phyloP scores from a whole-genome alignment of 2,888 invertebrate genomes.

The Troides aeacus region DNA sequence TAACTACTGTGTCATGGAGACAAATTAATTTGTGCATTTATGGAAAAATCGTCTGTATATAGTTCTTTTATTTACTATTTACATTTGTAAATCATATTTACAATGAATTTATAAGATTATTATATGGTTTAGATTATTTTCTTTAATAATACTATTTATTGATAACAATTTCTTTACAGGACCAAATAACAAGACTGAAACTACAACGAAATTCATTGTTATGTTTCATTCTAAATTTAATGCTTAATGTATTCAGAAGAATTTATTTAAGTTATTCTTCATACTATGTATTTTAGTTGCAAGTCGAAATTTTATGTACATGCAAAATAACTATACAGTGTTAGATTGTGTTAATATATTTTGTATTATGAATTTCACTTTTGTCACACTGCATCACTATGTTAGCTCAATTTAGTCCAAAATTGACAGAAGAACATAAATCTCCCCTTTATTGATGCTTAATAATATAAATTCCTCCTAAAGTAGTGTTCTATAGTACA shows the following conservation, averaged over 20 bases:
- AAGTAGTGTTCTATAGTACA: constrained; percentile 30
- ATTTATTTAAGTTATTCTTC: constrained; percentile 12
- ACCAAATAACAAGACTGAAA: constrained; percentile 68
- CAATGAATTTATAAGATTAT: no score
- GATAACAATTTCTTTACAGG: constrained; percentile 49
- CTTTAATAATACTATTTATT: not conserved
- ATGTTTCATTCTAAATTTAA: constrained; percentile 46
- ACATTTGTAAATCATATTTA: no score
- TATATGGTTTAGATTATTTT: no score
- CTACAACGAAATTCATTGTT: constrained; percentile 63
- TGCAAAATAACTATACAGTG: not conserved
- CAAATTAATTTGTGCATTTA: no score
- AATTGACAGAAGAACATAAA: not conserved
- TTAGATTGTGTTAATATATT: no score
- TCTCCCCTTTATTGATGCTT: not conserved
- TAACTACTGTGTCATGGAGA: no score
- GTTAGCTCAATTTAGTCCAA: not conserved
- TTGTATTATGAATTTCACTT: no score
- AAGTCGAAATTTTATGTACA: constrained; percentile 15
- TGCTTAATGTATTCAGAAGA: constrained; percentile 45
- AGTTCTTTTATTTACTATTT: no score
- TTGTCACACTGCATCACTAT: not conserved
- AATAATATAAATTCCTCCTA: not conserved
- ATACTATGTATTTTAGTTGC: constrained; percentile 6
- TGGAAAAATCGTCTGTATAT: no score